Base-by-base conservation (phyloP, 2,113 vertebrate genomes). In the Trematomus loennbergii region DNA sequence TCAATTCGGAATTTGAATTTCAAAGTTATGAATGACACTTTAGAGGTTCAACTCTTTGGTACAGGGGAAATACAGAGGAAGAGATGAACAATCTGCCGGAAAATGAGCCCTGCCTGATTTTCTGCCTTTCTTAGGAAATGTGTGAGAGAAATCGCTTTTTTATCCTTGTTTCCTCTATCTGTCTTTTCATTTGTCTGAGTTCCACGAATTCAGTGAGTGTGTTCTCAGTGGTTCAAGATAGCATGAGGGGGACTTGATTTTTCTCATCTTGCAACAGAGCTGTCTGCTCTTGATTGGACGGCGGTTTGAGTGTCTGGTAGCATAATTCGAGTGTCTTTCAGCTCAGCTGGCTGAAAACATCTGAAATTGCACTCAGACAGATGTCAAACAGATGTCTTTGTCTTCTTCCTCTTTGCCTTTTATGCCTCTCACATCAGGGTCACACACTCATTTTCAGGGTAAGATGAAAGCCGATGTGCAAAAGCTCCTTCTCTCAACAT, bases 331-430 rank as follows among this genome's bases (percentile, higher is more conserved):
- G 69, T 61, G 60, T 80, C 73, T 83, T 77, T 76, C 36, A 62
- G 60, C 78, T 82, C 86, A 78, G 76, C 77, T 81, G 76, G 71
- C 81, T 75, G 73, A 83, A 84, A 91, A 82, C 68, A 88, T 84
- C 45, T 74, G 46, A 83, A 87, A 87, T 72, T 82, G 48, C 59
- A 63, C 48, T 72, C 68, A 62, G 50, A 54, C 74, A 75, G 67
- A 81, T 82, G 83, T 84, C 80, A 88, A 72, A 74, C 72, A 61
- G 45, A 84, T 64, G 73, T 78, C 74, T 86, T 72, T 72, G 72
- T 81, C 67, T 64, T 12, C 15, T 45, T 2, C 22, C 8, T 17
- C 13, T 61, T 52, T 22, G 4, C 12, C 36, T 71, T 61, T n/a
- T 65, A 52, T 40, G n/a, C 52, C 40, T 77, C 8, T 8, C 65